Conservation (phyloP, 92 coral and sea anemone genomes). For the Zoanthus solanderi region DNA sequence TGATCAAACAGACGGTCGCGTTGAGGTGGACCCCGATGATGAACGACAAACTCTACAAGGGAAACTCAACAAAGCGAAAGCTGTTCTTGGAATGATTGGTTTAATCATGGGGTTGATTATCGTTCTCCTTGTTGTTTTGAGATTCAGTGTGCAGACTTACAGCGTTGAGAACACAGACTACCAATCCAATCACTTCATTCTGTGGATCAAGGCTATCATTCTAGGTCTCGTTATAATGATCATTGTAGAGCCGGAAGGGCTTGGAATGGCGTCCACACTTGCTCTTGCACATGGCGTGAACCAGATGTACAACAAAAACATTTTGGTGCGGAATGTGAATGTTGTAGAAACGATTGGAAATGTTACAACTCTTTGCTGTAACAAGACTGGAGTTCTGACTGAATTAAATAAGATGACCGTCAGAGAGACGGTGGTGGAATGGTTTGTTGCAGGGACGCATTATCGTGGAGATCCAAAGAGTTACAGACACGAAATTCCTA, state of each 20-base stretch:
- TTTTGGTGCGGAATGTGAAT: conserved; percentile 81
- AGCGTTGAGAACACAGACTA: conserved; percentile 68
- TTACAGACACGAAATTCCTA: conserved; percentile 64
- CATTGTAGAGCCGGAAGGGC: conserved; percentile 87
- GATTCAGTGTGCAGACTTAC: conserved; percentile 82
- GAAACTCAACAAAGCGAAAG: conserved; percentile 79
- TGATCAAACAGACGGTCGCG: conserved; percentile 10
- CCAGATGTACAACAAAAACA: conserved; percentile 66
- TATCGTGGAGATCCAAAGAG: conserved; percentile 77
- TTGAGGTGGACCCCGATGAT: conserved; percentile 51
- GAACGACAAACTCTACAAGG: conserved; percentile 79
- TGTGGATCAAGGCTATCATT: conserved; percentile 81
- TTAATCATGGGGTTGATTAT: conserved; percentile 76
- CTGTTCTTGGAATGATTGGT: conserved; percentile 76
- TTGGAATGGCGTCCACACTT: conserved; percentile 81
- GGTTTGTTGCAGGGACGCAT: conserved; percentile 66
- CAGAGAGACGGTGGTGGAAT: conserved; percentile 77
- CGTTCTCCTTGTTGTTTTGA: conserved; percentile 63
- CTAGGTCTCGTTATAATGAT: conserved; percentile 80
- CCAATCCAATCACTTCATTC: conserved; percentile 80
- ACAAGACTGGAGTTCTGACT: conserved; percentile 86
- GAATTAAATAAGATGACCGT: conserved; percentile 75
- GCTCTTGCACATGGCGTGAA: conserved; percentile 68
- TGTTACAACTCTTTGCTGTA: conserved; percentile 79
- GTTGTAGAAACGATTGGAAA: conserved; percentile 83